These are phyloP conservation scores for Macropus fuliginosus DNA, from an alignment of 2,797 vertebrate species.

Conservation along the genomic window DNA sequence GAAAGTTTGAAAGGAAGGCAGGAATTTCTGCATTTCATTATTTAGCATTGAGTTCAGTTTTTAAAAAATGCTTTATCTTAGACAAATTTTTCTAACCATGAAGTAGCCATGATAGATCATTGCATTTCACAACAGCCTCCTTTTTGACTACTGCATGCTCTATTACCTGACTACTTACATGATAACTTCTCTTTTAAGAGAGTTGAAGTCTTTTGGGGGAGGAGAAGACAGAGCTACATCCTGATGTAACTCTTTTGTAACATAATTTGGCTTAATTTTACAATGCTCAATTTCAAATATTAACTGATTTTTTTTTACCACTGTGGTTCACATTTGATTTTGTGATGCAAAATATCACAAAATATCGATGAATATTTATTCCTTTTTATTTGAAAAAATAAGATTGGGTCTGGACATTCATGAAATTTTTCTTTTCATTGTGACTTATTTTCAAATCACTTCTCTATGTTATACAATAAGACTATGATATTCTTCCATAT, in stretches of 20 bases:
- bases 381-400: background rate
- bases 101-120: conserved; percentile 42
- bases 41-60: conserved; percentile 64
- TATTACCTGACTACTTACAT: conserved; percentile 36
- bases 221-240: background rate
- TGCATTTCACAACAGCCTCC: background rate
- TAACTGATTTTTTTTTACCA: no score
- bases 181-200: background rate
- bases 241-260: background rate
- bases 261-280: background rate
- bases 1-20: conserved; percentile 73
- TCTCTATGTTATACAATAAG: background rate
- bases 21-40: conserved; percentile 75
- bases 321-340: background rate
- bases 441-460: background rate
- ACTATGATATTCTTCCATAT: background rate
- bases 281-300: background rate
- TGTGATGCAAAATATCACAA: background rate
- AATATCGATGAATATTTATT: background rate
- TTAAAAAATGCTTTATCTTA: conserved; percentile 61
- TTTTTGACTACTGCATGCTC: background rate
- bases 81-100: conserved; percentile 47
- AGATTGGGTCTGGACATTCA: background rate
- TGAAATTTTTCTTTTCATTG: background rate
- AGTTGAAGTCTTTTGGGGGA: background rate